Conservation (phyloP, 2,888 invertebrate species). For the Bhutanitis thaidina region DNA sequence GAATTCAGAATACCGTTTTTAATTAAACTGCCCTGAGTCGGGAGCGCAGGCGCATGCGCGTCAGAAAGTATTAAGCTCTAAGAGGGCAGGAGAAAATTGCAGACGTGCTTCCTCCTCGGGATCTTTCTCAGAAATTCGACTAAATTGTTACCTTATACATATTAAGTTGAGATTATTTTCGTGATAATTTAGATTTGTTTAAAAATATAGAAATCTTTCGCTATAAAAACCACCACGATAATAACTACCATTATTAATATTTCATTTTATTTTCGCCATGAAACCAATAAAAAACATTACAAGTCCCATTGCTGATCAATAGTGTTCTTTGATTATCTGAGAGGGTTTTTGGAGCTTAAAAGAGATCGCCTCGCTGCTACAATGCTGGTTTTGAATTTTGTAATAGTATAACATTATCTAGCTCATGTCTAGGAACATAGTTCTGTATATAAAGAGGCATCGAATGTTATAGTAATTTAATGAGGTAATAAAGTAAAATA, state of each 20-base stretch:
- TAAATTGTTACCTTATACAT: conserved; percentile 36
- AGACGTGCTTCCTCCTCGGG: conserved; percentile 32
- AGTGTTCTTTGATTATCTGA: too few species aligned
- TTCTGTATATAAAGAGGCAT: too few species aligned
- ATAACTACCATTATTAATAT: too few species aligned
- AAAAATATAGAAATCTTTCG: not conserved
- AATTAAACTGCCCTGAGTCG: conserved; percentile 49
- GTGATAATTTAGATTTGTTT: conserved; percentile 29
- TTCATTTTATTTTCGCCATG: too few species aligned
- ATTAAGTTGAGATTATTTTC: conserved; percentile 41
- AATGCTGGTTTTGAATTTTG: too few species aligned
- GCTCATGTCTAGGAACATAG: too few species aligned
- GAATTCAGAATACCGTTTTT: conserved; percentile 63
- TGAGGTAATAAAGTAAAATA: too few species aligned
- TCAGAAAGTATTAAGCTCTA: conserved; percentile 57
- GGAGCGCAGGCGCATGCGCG: conserved; percentile 45
- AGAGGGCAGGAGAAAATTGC: conserved; percentile 42
- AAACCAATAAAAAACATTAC: too few species aligned
- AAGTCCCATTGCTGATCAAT: too few species aligned
- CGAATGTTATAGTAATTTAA: too few species aligned
- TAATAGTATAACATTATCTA: too few species aligned
- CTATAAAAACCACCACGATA: too few species aligned
- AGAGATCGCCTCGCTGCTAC: not conserved
- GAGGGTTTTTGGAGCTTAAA: not conserved
- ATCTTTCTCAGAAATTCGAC: conserved; percentile 40